Base-by-base conservation (phyloP, 2,888 invertebrate species). In the Hemaris fuciformis region DNA sequence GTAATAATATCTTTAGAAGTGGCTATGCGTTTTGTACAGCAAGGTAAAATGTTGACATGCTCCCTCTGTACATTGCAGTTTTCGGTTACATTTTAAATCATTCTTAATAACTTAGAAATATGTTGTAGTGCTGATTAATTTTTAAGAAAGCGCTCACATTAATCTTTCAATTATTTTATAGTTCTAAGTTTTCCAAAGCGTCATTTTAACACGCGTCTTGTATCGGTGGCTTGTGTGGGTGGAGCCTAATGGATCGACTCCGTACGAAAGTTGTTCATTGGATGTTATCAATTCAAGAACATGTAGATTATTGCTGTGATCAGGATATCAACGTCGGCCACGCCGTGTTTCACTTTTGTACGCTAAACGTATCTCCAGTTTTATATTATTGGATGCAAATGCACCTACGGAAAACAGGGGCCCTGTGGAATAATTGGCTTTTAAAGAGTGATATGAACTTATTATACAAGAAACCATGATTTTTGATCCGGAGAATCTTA, bases 261-360 rank as follows among this genome's bases (percentile, higher is more conserved):
- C 61, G 74, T 81, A 88, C 76, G 86, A 87, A 88, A 88, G 86
- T 89, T 87, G 87, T 87, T 85, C 84, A 87, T 85, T 85, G 87
- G 85, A 87, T 89, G 84, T 84, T 88, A 89, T 89, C 88, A 81
- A 84, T 84, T 78, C 76, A 76, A 78, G 81, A 84, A 87, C 84
- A 87, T 78, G 83, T 77, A 81, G 84, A 86, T 88, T 81, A 77
- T 76, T 79, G 66, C 78, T 73, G 73, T 74, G 81, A 85, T 83
- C 79, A 72, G 73, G 72, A 81, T 79, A 70, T 57, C 61, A 57
- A 62, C 23, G 57, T 57, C 57, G 43, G 25, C 22, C 43, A 34
- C 34, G 13, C 31, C 27, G 45, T 58, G 57, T 62, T 62, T 53
- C 60, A 60, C 23, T 60, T 48, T 60, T 25, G 41, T 53, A 18